A percentile compares a stretch with the other conserved stretches of the same genome.
These are phyloP conservation scores for Protobothrops flavoviridis DNA, from an alignment of 2,113 vertebrate species.

Conservation along the genomic window DNA sequence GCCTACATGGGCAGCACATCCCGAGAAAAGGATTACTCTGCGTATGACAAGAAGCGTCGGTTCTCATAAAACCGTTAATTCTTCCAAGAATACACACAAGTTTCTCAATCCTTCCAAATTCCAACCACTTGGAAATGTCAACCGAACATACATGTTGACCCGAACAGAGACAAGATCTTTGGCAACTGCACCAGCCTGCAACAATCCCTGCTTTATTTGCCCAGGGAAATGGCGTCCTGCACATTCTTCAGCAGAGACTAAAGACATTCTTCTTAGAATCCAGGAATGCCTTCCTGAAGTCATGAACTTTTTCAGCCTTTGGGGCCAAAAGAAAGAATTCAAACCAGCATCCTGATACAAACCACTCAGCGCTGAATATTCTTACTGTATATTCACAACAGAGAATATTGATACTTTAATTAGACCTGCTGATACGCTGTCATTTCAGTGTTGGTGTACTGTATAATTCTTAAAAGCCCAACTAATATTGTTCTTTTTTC, in stretches of 20 bases:
- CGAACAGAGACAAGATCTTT: background rate
- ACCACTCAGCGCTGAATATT: background rate
- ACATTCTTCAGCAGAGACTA: background rate
- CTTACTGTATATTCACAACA: background rate
- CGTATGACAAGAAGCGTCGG: too few relatives aligned
- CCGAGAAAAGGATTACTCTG: background rate
- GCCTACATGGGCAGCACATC: background rate
- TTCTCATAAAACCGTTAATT: background rate
- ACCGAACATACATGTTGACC: background rate
- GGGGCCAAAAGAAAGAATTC: background rate
- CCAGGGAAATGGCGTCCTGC: background rate
- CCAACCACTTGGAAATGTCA: background rate
- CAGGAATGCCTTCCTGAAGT: background rate
- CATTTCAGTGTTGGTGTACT: background rate
- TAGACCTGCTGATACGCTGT: background rate
- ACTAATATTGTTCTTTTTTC: background rate
- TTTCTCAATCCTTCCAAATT: background rate
- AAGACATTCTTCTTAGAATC: slow-evolving; percentile 1
- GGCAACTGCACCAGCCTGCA: background rate
- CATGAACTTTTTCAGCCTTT: accelerated
- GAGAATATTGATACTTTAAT: background rate
- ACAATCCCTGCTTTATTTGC: background rate
- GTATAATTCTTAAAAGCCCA: background rate
- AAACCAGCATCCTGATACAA: background rate
- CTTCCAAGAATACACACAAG: background rate